Conservation (phyloP, 92 coral and sea anemone species). For the Parazoanthus darwini region DNA sequence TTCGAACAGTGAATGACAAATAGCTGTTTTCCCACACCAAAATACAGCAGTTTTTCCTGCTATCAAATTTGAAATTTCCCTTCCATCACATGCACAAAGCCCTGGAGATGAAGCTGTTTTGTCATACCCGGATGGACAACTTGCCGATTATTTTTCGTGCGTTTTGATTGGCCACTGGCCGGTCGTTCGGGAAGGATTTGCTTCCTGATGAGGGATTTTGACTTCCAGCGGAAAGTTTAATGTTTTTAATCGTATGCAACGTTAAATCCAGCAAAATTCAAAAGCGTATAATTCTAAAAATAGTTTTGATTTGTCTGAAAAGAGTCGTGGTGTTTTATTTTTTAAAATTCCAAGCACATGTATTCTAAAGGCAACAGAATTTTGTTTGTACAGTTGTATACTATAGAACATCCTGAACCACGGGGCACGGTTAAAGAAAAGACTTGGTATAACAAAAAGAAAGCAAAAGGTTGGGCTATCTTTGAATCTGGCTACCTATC, state of each 20-base stretch:
- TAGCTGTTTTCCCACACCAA: neutral
- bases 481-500: neutral
- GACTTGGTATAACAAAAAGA: neutral
- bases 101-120: slow-evolving; percentile 24
- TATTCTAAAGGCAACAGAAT: no score
- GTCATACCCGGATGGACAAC: slow-evolving; percentile 39
- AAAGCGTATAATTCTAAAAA: neutral
- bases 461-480: neutral
- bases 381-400: no score
- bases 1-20: neutral
- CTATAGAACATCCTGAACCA: neutral
- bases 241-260: neutral
- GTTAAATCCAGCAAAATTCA: neutral
- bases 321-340: no score
- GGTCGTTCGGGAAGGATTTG: slow-evolving; percentile 12
- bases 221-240: neutral
- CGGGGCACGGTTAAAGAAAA: neutral
- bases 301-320: no score
- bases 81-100: slow-evolving; percentile 24
- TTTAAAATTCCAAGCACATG: no score
- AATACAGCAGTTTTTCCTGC: neutral
- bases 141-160: slow-evolving; percentile 39
- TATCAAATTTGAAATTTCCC: slow-evolving; percentile 5
- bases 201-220: neutral
- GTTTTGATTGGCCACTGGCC: slow-evolving; percentile 36